Base-by-base conservation (phyloP, 2,888 invertebrate genomes). In the Drosophila rubida region DNA sequence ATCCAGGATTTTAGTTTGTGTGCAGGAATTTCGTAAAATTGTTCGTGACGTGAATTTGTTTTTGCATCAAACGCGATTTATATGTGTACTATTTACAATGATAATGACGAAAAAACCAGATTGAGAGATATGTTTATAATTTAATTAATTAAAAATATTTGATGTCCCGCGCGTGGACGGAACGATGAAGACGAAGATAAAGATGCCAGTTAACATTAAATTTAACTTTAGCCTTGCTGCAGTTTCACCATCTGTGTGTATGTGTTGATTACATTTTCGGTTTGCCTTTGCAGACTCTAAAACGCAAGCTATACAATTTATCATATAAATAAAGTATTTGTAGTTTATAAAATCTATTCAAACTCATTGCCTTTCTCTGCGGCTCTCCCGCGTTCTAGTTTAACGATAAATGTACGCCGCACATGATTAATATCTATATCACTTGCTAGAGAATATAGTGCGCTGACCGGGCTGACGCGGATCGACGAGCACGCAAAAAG, bases 251-350 rank as follows among this genome's bases (percentile, higher is more conserved):
- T n/a, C n/a, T 32, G 30, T n/a, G 32, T 32, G 30, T 35, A 45
- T 60, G 50, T 68, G 64, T 62, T 64, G 53, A 44, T 50, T 53
- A 53, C 32, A 45, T 49, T 48, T 57, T 64, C 42, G 66, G 63
- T 77, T 80, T 77, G 74, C 70, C 57, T 55, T 55, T 59, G 59
- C 65, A 57, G 46, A 55, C 59, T 49, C 42, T 55, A 30, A 30
- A 14, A 48, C 50, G 72, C 75, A 81, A 75, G 59, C 69, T 81
- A 69, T 75, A 84, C 64, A 78, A 78, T 78, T 80, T 75, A 80
- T 78, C 73, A 75, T 80, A 74, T 74, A 75, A 70, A 81, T 85
- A 85, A 85, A 85, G 80, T 85, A 81, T 82, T 84, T 81, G 69
- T 80, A 80, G 80, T 75, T 75, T 68, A 72, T 78, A 80, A 82